These are phyloP conservation scores for Numenius phaeopus DNA, from an alignment of 2,797 vertebrate species.

Conservation along the genomic window DNA sequence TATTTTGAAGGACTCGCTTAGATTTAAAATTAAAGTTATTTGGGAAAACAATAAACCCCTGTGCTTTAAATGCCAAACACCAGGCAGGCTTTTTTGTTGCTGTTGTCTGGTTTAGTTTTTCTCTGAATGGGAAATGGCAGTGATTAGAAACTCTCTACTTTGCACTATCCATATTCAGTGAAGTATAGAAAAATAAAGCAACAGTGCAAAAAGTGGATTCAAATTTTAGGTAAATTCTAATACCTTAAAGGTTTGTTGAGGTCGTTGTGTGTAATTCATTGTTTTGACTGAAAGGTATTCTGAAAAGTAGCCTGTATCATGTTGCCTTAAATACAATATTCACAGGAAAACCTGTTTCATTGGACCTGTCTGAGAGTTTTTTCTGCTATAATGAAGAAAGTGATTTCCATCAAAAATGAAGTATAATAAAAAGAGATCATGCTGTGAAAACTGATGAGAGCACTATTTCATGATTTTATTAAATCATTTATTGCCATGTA, in stretches of 20 bases:
- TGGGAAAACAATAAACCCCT: background rate
- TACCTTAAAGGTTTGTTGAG: background rate
- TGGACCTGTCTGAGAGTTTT: background rate
- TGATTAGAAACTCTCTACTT: background rate
- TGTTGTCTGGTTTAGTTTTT: background rate
- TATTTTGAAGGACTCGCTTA: background rate
- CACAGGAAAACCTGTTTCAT: background rate
- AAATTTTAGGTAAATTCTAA: background rate
- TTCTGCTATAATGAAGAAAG: constrained; percentile 3
- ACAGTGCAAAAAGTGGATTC: background rate
- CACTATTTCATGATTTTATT: constrained; percentile 9
- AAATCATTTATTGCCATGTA: constrained; percentile 21
- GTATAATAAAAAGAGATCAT: background rate
- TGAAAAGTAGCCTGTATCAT: background rate
- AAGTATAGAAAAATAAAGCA: background rate
- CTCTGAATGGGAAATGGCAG: background rate
- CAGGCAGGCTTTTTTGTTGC: background rate
- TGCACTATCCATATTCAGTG: background rate
- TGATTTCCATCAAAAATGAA: constrained; percentile 34
- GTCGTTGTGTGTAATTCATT: background rate
- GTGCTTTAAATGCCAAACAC: background rate
- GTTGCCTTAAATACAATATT: background rate
- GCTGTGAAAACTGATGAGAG: constrained; percentile 19
- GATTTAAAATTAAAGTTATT: background rate
- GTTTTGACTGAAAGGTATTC: background rate